Percentiles rank a stretch among this genome's conserved stretches.
These are phyloP conservation scores for Orycteropus afer DNA, from an alignment of 2,113 vertebrate genomes.

Conservation along the genomic window DNA sequence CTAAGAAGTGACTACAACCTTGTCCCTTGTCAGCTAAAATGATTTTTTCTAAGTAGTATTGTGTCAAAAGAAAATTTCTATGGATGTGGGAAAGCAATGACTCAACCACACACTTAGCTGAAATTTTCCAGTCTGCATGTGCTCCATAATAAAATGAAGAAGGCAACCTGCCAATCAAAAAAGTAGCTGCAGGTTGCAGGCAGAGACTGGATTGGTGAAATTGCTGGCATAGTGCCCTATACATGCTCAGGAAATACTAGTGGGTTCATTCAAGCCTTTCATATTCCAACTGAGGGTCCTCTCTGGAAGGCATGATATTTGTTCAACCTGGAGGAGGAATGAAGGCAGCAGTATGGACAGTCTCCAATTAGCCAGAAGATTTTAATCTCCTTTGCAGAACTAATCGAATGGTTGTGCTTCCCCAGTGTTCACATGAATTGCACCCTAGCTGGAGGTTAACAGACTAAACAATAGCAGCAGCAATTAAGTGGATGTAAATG, in stretches of 20 bases:
- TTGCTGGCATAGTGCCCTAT: not conserved
- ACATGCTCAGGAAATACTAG: not conserved
- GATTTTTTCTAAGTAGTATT: not conserved
- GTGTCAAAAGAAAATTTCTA: conserved; percentile 37
- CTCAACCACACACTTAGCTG: not conserved
- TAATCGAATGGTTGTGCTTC: conserved; percentile 77
- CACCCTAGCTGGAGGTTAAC: conserved; percentile 80
- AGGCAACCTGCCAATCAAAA: conserved; percentile 38
- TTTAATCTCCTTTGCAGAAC: conserved; percentile 79
- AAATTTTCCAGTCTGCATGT: not conserved
- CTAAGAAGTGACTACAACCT: too few species aligned
- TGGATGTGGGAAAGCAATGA: not conserved
- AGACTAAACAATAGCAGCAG: conserved; percentile 74
- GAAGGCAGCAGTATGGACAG: conserved; percentile 61
- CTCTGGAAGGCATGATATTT: not conserved
- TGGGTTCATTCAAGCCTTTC: not conserved
- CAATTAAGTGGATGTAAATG: conserved; percentile 81
- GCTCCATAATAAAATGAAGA: not conserved
- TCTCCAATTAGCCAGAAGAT: conserved; percentile 79
- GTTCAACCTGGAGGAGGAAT: conserved; percentile 39
- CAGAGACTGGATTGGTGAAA: conserved; percentile 7
- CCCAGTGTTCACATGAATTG: conserved; percentile 75
- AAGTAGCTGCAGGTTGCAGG: not conserved
- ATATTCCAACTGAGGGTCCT: not conserved
- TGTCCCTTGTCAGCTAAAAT: too few species aligned